phyloP scores from a whole-genome alignment of 30 jellyfish, hydroid and myxozoan species.

The Aurelia coerulea region DNA sequence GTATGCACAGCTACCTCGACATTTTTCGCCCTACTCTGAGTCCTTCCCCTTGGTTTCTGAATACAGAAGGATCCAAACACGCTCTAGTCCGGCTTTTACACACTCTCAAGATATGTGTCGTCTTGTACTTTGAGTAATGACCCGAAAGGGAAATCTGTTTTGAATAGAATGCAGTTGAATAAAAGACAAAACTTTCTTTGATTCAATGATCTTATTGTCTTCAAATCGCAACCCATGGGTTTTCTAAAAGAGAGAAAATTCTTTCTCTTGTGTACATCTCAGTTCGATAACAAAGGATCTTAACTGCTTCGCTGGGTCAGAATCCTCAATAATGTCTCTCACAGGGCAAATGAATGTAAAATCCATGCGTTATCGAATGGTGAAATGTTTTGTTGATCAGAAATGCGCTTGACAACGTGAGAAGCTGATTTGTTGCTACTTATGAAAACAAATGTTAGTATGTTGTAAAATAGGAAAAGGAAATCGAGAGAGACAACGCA shows the following conservation, averaged over 20 bases:
- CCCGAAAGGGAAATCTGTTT: constrained; percentile 51
- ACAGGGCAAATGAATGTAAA: not conserved
- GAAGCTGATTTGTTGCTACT: not conserved
- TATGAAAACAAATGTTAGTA: not conserved
- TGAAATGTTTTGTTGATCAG: constrained; percentile 1
- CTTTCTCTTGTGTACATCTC: constrained; percentile 20
- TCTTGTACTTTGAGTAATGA: constrained; percentile 2
- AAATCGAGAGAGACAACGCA: too few species aligned
- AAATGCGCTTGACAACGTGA: too few species aligned
- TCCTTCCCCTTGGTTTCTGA: too few species aligned
- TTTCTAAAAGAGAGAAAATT: constrained; percentile 2
- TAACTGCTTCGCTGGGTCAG: constrained; percentile 48
- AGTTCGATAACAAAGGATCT: constrained; percentile 14
- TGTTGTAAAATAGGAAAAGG: not conserved
- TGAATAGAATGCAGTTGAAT: constrained; percentile 7
- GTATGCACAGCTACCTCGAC: too few species aligned
- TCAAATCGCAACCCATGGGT: constrained; percentile 1
- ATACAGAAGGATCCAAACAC: too few species aligned
- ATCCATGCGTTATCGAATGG: not conserved
- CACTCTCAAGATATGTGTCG: not conserved
- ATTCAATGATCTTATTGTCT: constrained; percentile 24
- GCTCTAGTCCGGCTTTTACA: not conserved
- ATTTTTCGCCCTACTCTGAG: too few species aligned
- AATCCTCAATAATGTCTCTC: constrained; percentile 10
- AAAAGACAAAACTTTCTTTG: not conserved